Evolutionary conservation across 2,113 vertebrate species (phyloP).

Genomic region (Brachyhypopomus occidentalis): DNA sequence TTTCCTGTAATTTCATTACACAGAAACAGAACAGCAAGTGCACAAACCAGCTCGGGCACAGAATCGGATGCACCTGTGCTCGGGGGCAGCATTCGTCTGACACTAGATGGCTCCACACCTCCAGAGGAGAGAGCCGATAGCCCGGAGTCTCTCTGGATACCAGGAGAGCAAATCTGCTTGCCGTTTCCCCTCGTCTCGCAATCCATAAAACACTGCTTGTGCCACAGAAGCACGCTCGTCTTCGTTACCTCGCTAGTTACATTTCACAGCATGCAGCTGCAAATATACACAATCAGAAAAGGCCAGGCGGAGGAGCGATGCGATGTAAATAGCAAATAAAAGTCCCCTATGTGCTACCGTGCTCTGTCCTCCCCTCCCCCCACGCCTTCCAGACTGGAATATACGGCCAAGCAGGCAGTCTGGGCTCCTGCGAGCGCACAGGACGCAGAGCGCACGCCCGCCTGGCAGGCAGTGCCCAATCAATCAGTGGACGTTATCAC

Average conservation of each 20-base stretch:
- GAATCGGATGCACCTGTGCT: neutral
- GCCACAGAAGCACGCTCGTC: constrained; percentile 8
- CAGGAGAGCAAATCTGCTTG: constrained; percentile 8
- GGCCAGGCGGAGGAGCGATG: too few relatives aligned
- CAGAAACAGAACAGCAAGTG: neutral
- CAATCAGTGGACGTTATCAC: neutral
- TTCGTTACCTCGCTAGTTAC: neutral
- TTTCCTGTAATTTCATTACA: neutral
- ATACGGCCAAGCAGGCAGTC: constrained; percentile 31
- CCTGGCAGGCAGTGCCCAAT: constrained; percentile 1
- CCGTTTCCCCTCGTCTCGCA: neutral
- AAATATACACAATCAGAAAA: neutral
- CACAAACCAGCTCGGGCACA: neutral
- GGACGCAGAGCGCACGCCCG: neutral
- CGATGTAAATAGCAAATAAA: constrained; percentile 18
- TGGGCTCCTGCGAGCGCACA: neutral
- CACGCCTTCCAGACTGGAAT: constrained; percentile 25
- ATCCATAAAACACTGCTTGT: constrained; percentile 2
- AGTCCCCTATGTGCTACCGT: neutral
- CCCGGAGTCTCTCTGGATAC: constrained; percentile 23
- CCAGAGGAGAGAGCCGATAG: constrained; percentile 41
- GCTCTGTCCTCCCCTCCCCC: constrained; percentile 25
- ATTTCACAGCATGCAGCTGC: neutral
- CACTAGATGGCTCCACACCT: constrained; percentile 58
- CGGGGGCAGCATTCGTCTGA: constrained; percentile 40